phyloP scores from a whole-genome alignment of 2,888 invertebrate species.

The Melinopterus prodromus region DNA sequence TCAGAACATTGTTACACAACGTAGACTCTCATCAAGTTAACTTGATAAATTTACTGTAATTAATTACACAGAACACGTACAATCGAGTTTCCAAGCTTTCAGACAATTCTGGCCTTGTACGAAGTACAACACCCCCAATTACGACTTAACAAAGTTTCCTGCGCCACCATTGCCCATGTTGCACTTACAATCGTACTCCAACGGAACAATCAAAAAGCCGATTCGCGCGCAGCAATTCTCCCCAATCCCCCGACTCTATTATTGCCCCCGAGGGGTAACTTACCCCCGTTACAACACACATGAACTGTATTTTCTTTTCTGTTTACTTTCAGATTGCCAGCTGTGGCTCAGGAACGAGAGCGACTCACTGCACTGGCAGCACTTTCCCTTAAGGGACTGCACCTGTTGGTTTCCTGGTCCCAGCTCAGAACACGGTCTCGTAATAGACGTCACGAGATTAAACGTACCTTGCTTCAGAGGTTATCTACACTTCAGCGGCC shows the following conservation, averaged over 20 bases:
- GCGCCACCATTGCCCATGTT: background rate
- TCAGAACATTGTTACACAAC: background rate
- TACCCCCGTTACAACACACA: background rate
- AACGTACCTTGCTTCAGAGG: constrained; percentile 74
- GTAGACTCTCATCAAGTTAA: no score
- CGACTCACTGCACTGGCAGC: constrained; percentile 64
- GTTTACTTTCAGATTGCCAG: constrained; percentile 68
- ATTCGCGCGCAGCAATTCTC: background rate
- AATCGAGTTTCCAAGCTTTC: background rate
- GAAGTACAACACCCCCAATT: background rate
- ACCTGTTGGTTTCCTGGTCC: constrained; percentile 64
- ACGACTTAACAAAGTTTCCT: background rate
- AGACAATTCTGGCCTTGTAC: background rate
- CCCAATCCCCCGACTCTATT: background rate
- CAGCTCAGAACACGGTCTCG: constrained; percentile 64
- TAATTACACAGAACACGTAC: background rate
- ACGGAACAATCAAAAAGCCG: background rate
- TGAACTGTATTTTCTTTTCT: constrained; percentile 14
- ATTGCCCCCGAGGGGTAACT: background rate
- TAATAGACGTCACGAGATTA: constrained; percentile 71
- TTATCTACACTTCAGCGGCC: constrained; percentile 67
- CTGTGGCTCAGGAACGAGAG: constrained; percentile 62
- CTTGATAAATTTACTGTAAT: background rate
- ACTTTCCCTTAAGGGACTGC: constrained; percentile 66
- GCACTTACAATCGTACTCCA: background rate